phyloP scores from a whole-genome alignment of 2,888 invertebrate genomes.

The Diaperis boleti region DNA sequence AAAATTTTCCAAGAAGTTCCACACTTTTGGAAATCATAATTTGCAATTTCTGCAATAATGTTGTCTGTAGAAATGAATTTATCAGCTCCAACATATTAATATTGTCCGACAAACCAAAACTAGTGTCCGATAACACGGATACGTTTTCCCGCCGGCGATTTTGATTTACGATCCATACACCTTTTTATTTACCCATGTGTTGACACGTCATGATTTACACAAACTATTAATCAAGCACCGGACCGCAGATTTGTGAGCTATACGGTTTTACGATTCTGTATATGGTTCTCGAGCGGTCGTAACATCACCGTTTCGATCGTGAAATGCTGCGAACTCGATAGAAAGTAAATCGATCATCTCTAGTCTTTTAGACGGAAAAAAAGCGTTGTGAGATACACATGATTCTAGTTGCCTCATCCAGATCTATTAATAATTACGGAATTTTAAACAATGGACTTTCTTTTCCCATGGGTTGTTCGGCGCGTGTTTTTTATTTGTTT shows the following conservation, averaged over 20 bases:
- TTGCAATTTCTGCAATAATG: too few species aligned
- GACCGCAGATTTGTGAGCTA: constrained; percentile 20
- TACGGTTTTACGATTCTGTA: constrained; percentile 23
- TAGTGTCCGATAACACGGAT: too few species aligned
- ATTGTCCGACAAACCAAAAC: too few species aligned
- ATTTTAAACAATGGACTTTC: constrained; percentile 29
- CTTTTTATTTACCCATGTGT: constrained; percentile 41
- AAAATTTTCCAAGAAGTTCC: too few species aligned
- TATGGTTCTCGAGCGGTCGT: constrained; percentile 15
- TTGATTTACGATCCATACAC: constrained; percentile 31
- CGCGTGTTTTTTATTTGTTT: constrained; percentile 16
- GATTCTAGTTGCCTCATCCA: constrained; percentile 20
- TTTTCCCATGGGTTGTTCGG: constrained; percentile 26
- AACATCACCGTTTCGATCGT: constrained; percentile 22
- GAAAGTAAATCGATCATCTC: constrained; percentile 36
- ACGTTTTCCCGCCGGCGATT: not conserved
- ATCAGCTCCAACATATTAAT: too few species aligned
- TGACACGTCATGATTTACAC: constrained; percentile 39
- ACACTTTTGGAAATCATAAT: too few species aligned
- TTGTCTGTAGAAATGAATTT: too few species aligned
- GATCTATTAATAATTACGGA: constrained; percentile 33
- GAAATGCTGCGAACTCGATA: constrained; percentile 25
- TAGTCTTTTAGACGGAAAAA: constrained; percentile 19
- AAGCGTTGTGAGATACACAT: constrained; percentile 12
- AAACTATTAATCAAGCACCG: constrained; percentile 38